Conservation (phyloP, 2,888 invertebrate species). For the Agriopis leucophaearia region DNA sequence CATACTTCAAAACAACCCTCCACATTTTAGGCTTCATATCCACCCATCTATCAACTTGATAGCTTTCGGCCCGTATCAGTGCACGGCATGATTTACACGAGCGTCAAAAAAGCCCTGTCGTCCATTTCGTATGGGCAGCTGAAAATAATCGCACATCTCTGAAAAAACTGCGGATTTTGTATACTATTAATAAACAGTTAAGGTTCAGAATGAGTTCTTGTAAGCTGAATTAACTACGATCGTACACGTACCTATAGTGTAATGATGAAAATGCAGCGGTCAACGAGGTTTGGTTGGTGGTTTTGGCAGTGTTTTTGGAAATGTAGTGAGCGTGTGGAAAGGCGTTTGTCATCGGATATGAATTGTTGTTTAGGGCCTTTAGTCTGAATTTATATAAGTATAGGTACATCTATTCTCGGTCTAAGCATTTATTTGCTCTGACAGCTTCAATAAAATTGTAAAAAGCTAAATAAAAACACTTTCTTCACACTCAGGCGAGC, state of each 20-base stretch:
- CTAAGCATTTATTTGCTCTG: too few species aligned
- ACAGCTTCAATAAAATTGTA: too few species aligned
- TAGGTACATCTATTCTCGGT: too few species aligned
- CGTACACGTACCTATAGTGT: background rate
- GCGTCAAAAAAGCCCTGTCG: constrained; percentile 67
- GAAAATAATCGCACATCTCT: constrained; percentile 19
- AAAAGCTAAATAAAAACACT: too few species aligned
- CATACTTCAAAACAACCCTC: constrained; percentile 36
- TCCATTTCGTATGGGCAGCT: constrained; percentile 63
- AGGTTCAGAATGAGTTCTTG: constrained; percentile 1
- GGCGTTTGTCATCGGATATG: background rate
- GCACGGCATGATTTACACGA: constrained; percentile 71
- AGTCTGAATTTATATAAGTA: too few species aligned
- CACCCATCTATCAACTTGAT: constrained; percentile 78
- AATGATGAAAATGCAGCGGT: constrained; percentile 23
- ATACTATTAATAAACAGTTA: background rate
- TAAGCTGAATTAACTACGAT: background rate
- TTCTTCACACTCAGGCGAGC: too few species aligned
- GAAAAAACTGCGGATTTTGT: background rate
- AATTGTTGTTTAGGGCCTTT: background rate
- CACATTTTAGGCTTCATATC: constrained; percentile 62
- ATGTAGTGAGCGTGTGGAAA: background rate
- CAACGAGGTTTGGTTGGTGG: constrained; percentile 5
- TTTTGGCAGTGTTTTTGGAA: constrained; percentile 11
- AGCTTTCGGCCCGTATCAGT: constrained; percentile 67